A percentile compares a stretch with the other conserved stretches of the same genome.
These are phyloP conservation scores for Tricholauxania praeusta DNA, from an alignment of 2,888 invertebrate species.

Conservation along the genomic window DNA sequence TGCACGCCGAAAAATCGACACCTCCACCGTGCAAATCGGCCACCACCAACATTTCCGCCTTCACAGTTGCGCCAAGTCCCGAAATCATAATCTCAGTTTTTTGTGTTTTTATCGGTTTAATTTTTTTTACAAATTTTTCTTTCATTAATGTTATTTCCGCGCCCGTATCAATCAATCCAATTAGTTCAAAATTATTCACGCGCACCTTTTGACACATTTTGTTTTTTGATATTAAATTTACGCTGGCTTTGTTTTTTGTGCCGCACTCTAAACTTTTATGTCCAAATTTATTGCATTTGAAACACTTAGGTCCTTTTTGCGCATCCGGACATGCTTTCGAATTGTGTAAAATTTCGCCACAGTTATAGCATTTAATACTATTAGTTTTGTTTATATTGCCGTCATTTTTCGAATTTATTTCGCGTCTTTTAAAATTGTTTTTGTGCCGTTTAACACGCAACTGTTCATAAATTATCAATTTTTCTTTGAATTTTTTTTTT, in stretches of 20 bases:
- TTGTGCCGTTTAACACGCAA: too few relatives aligned
- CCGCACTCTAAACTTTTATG: constrained; percentile 44
- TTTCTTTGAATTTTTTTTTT: too few relatives aligned
- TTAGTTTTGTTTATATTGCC: too few relatives aligned
- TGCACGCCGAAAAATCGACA: too few relatives aligned
- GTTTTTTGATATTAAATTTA: constrained; percentile 18
- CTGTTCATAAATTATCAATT: too few relatives aligned
- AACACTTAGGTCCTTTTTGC: constrained; percentile 53
- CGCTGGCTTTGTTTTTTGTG: background rate
- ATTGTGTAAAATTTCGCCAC: constrained; percentile 39
- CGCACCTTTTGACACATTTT: background rate
- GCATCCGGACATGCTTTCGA: constrained; percentile 44
- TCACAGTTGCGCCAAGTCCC: background rate
- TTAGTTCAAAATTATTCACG: constrained; percentile 10
- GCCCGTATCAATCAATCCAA: constrained; percentile 40
- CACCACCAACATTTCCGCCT: too few relatives aligned
- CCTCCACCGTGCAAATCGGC: too few relatives aligned
- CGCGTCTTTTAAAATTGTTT: too few relatives aligned
- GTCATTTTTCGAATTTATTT: too few relatives aligned
- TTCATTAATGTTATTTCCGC: constrained; percentile 33
- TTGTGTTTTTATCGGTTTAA: constrained; percentile 18
- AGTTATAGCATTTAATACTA: constrained; percentile 41
- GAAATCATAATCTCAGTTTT: too few relatives aligned
- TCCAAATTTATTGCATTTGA: constrained; percentile 52
- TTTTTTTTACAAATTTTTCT: constrained; percentile 18